Base-by-base conservation (phyloP, 2,113 vertebrate species). In the Toxotes chatareus region DNA sequence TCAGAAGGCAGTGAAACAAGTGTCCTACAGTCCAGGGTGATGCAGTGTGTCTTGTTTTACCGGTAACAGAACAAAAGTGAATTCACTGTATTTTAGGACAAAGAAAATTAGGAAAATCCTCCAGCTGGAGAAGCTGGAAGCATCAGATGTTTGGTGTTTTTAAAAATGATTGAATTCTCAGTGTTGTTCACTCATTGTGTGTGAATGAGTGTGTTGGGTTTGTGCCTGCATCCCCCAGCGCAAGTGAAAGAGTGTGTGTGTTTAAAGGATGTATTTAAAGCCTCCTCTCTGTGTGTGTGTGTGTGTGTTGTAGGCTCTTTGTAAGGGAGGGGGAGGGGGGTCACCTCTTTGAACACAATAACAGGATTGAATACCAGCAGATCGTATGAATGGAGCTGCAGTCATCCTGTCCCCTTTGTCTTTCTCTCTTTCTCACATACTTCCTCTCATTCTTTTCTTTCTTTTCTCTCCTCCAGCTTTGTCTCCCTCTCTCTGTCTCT, bases 351-450 rank as follows among this genome's bases (percentile, higher is more conserved):
- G 19, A 17, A n/a, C 44, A 75, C 44, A 72, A 80, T 66, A 70
- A 62, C 55, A 40, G 85, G 32, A 71, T 70, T 51, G 70, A 72
- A 27, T 40, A 59, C 46, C 12, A 36, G 21, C 27, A 44, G 49
- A 2, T 63, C 8, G n/a, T 5, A 36, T 84, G 67, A 86, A 87
- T 73, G 65, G 72, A 67, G 72, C 47, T 36, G 40, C 53, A 5
- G 44, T n/a, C 19, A 23, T 67, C 80, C 51, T 64, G 63, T 40
- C 47, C 31, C 64, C 62, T 59, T 83, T 77, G 72, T 86, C 64
- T 64, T 61, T 68, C n/a, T 38, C 3, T 56, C 38, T 68, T 14
- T 38, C 5, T 56, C 51, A 34, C 32, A 23, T 47, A 11, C 63
- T 17, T 67, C 42, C 19, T 14, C 23, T 31, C 19, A 3, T 38